phyloP scores from a whole-genome alignment of 2,113 vertebrate genomes.

The Nothocercus nigrocapillus region DNA sequence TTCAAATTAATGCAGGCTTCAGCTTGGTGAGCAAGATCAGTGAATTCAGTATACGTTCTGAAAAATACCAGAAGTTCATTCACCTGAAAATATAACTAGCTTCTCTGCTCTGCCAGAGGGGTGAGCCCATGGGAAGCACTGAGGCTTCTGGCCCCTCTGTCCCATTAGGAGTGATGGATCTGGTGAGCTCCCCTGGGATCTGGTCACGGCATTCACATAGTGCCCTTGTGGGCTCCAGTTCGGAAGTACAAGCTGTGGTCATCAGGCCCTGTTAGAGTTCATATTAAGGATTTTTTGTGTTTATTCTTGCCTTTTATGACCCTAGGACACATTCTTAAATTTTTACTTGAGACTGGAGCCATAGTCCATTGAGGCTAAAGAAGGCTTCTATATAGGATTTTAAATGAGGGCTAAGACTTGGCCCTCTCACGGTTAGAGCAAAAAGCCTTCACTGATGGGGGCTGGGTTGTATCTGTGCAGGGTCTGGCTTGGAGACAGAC shows the following conservation, averaged over 20 bases:
- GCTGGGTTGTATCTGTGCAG: accelerated
- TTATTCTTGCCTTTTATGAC: neutral
- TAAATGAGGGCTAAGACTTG: neutral
- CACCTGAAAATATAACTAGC: neutral
- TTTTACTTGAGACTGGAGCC: neutral
- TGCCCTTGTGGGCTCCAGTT: neutral
- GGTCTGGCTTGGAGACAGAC: neutral
- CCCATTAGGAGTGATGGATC: neutral
- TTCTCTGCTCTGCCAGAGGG: neutral
- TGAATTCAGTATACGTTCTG: neutral
- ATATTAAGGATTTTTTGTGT: neutral
- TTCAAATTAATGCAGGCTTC: constrained; percentile 18
- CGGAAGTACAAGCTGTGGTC: neutral
- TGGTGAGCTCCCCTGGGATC: neutral
- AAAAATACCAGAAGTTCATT: neutral
- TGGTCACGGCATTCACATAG: neutral
- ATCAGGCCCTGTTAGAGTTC: neutral
- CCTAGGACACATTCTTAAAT: neutral
- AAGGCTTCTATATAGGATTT: neutral
- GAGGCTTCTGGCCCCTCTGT: neutral
- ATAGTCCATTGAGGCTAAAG: neutral
- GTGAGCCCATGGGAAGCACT: accelerated
- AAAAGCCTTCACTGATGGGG: neutral
- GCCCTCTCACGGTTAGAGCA: neutral
- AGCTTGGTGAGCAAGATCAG: neutral